Evolutionary conservation across 1,140 invertebrate genomes (phyloP).

Genomic region (Saccostrea glomerata): DNA sequence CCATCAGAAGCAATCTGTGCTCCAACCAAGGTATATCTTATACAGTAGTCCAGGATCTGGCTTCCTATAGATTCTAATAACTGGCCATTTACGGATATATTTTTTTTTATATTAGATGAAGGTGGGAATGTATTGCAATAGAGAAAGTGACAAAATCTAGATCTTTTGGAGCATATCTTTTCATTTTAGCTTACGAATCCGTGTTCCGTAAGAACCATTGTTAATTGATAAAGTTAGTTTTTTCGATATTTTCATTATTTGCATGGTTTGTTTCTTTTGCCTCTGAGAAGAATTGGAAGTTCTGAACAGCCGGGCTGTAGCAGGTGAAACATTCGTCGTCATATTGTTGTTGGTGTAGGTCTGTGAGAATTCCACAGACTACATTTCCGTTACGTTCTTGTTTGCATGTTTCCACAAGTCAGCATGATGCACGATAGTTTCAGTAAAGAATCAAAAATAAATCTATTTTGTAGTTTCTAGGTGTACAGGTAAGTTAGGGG

Average conservation of each 20-base stretch:
- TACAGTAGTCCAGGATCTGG: neutral
- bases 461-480: neutral
- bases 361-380: neutral
- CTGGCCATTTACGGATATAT: neutral
- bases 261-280: neutral
- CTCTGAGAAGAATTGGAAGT: neutral
- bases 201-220: neutral
- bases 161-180: neutral
- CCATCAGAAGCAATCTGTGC: neutral
- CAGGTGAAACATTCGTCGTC: constrained; percentile 4
- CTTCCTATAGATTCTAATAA: neutral
- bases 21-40: neutral
- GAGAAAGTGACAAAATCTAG: neutral
- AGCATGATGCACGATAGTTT: neutral
- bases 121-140: no score
- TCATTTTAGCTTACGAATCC: neutral
- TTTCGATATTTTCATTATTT: neutral
- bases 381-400: neutral
- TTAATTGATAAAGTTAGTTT: no score
- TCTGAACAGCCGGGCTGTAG: neutral
- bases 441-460: neutral
- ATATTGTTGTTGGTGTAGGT: neutral
- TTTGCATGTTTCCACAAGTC: constrained; percentile 8
- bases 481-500: neutral
- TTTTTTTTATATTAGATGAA: neutral